A percentile compares a stretch with the other conserved stretches of the same genome.
phyloP scores from a whole-genome alignment of 2,888 invertebrate species.

The Scaptomyza cyrtandrae region DNA sequence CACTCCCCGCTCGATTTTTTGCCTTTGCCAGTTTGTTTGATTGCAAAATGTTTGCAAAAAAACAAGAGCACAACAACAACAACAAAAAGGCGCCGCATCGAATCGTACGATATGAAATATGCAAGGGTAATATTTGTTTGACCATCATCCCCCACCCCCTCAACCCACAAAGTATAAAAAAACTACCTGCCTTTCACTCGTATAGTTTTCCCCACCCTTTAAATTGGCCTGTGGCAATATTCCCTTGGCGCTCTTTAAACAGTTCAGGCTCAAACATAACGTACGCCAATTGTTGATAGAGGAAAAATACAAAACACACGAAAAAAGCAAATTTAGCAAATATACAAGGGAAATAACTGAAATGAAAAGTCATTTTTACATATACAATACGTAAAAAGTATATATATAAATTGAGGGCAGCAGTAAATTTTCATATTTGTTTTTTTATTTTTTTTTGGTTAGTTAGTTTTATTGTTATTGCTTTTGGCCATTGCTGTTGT shows the following conservation, averaged over 20 bases:
- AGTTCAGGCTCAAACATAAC: slow-evolving; percentile 36
- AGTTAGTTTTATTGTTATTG: slow-evolving; percentile 48
- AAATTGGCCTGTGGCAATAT: slow-evolving; percentile 53
- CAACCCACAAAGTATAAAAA: background rate
- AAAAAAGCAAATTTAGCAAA: slow-evolving; percentile 38
- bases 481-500: background rate
- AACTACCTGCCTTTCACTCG: slow-evolving; percentile 5
- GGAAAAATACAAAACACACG: slow-evolving; percentile 13
- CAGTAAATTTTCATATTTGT: slow-evolving; percentile 29
- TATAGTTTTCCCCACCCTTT: slow-evolving; percentile 4
- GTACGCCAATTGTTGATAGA: slow-evolving; percentile 53
- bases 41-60: slow-evolving; percentile 70
- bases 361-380: slow-evolving; percentile 62
- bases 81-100: slow-evolving; percentile 46
- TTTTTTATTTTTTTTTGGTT: slow-evolving; percentile 36
- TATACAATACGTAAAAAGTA: background rate
- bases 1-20: slow-evolving; percentile 7
- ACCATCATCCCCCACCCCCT: slow-evolving; percentile 24
- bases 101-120: slow-evolving; percentile 58
- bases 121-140: slow-evolving; percentile 74
- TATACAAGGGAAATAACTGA: slow-evolving; percentile 24
- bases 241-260: slow-evolving; percentile 75
- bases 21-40: slow-evolving; percentile 46
- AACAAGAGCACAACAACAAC: slow-evolving; percentile 9
- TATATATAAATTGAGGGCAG: slow-evolving; percentile 28